Conservation (phyloP, 2,797 vertebrate species). For the Muraenolepis orangiensis region DNA sequence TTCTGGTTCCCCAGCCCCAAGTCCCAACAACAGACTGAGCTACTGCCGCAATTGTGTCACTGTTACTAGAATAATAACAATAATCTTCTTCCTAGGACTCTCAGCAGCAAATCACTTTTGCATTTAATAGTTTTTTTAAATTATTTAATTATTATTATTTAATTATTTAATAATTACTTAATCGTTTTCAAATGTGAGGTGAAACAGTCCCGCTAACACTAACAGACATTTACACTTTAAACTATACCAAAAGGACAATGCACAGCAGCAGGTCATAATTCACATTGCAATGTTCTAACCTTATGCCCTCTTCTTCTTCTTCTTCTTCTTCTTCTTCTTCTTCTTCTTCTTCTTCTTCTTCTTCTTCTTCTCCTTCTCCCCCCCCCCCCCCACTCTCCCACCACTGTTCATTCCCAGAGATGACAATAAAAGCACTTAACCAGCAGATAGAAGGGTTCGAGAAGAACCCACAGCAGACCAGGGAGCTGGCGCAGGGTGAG, state of each 20-base stretch:
- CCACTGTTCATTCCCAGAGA: constrained; percentile 65
- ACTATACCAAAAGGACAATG: not conserved
- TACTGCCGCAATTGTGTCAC: not conserved
- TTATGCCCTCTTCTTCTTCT: not conserved
- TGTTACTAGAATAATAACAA: not conserved
- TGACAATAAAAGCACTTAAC: constrained; percentile 90
- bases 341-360: not conserved
- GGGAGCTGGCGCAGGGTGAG: constrained; percentile 65
- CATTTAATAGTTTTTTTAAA: too few species aligned
- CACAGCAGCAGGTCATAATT: not conserved
- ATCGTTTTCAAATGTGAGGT: not conserved
- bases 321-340: not conserved
- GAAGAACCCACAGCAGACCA: constrained; percentile 80
- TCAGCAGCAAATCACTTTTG: not conserved
- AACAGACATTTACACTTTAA: too few species aligned
- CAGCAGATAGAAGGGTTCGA: constrained; percentile 88
- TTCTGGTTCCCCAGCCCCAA: too few species aligned
- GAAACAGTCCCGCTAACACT: too few species aligned
- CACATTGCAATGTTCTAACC: not conserved
- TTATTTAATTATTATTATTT: too few species aligned
- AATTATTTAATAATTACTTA: too few species aligned
- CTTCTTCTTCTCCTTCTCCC: not conserved
- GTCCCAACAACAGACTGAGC: too few species aligned
- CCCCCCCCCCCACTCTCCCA: not conserved
- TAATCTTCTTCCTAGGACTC: not conserved